phyloP scores from a whole-genome alignment of 1,140 invertebrate species.

The Lordiphosa mommai region DNA sequence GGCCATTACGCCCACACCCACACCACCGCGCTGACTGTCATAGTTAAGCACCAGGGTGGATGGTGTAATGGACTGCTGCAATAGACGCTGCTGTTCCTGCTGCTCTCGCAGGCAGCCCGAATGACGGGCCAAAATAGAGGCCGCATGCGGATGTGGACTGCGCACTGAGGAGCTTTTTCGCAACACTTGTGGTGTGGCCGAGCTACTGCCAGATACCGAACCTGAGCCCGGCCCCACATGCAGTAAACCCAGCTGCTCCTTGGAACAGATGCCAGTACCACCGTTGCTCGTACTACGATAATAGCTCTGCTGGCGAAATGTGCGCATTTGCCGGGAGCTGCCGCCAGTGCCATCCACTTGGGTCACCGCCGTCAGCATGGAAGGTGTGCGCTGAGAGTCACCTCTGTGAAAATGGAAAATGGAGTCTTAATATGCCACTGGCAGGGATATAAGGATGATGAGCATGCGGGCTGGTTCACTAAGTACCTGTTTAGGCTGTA shows the following conservation, averaged over 20 bases:
- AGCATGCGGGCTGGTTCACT: neutral
- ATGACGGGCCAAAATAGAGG: slow-evolving; percentile 24
- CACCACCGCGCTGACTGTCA: slow-evolving; percentile 49
- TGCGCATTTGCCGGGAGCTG: slow-evolving; percentile 56
- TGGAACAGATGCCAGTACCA: slow-evolving; percentile 30
- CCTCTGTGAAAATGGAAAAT: slow-evolving; percentile 41
- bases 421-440: too few species aligned
- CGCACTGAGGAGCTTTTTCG: slow-evolving; percentile 55
- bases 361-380: slow-evolving; percentile 74
- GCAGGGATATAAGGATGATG: neutral
- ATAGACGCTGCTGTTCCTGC: slow-evolving; percentile 43
- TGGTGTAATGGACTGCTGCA: slow-evolving; percentile 38
- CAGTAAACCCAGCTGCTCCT: slow-evolving; percentile 63
- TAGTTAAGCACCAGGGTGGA: slow-evolving; percentile 60
- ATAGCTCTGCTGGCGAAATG: slow-evolving; percentile 71
- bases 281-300: slow-evolving; percentile 65
- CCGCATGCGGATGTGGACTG: slow-evolving; percentile 48
- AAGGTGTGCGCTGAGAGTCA: slow-evolving; percentile 73
- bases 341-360: slow-evolving; percentile 65
- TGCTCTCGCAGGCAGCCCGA: slow-evolving; percentile 42
- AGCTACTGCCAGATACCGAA: slow-evolving; percentile 2
- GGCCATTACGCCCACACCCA: slow-evolving; percentile 54
- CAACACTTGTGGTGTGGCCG: slow-evolving; percentile 51
- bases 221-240: slow-evolving; percentile 35
- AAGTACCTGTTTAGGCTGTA: slow-evolving; percentile 71